Percentiles rank a stretch among this genome's conserved stretches.
Conservation (phyloP, 2,797 vertebrate species). For the Novumbra hubbsi region DNA sequence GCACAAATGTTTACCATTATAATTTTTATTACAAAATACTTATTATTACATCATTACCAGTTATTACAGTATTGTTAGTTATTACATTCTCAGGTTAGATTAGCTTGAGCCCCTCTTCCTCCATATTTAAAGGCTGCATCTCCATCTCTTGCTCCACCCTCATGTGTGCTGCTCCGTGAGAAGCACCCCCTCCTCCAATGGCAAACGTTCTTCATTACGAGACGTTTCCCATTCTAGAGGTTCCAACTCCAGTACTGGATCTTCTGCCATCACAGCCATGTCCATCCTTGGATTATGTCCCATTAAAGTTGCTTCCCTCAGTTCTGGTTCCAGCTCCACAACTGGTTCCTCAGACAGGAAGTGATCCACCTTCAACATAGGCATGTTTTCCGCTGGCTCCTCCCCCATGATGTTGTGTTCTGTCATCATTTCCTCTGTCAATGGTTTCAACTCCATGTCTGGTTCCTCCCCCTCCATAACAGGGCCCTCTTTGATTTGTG, state of each 20-base stretch:
- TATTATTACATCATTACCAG: too few species aligned
- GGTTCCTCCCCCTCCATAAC: conserved; percentile 27
- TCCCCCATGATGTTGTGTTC: neutral
- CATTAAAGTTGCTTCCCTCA: neutral
- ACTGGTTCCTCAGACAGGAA: conserved; percentile 23
- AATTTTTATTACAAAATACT: too few species aligned
- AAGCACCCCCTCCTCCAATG: conserved; percentile 14
- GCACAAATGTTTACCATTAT: too few species aligned
- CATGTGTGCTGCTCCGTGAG: neutral
- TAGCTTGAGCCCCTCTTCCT: neutral
- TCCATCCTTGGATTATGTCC: neutral
- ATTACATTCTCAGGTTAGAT: too few species aligned
- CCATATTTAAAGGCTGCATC: neutral
- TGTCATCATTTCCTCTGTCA: neutral
- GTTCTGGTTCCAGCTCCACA: neutral
- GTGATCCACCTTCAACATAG: conserved; percentile 20
- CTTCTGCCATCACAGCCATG: neutral
- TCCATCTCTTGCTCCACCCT: neutral
- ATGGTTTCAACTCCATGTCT: conserved; percentile 31
- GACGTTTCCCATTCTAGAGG: neutral
- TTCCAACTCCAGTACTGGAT: conserved; percentile 9
- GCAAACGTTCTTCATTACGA: conserved; percentile 2
- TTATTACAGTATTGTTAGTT: too few species aligned
- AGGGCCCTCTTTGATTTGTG: conserved; percentile 13
- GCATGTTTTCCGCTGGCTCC: conserved; percentile 1